These are phyloP conservation scores for Suillia variegata DNA, from an alignment of 2,888 invertebrate genomes.

Conservation along the genomic window DNA sequence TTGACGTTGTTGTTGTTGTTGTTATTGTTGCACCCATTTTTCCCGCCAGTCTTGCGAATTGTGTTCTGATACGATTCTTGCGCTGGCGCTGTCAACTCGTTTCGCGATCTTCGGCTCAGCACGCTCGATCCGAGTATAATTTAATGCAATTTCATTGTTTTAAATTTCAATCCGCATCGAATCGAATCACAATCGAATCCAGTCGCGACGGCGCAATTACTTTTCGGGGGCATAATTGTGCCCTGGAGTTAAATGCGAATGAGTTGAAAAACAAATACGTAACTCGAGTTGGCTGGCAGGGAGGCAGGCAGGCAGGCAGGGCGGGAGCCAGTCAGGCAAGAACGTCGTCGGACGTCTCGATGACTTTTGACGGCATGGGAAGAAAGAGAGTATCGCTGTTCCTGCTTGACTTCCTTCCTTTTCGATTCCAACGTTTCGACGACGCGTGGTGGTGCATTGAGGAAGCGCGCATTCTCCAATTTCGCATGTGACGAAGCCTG, in stretches of 20 bases:
- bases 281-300: neutral
- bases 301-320: no score
- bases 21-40: no score
- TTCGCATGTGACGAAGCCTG: no score
- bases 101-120: neutral
- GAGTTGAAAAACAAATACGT: neutral
- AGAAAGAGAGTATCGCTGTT: no score
- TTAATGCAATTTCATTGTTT: constrained; percentile 5
- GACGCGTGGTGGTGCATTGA: no score
- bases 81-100: neutral
- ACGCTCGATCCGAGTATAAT: constrained; percentile 3
- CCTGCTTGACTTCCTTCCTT: no score
- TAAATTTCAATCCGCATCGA: neutral
- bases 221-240: constrained; percentile 4
- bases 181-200: neutral
- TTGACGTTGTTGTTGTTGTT: neutral
- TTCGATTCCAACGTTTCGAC: no score
- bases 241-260: neutral
- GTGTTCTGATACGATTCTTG: neutral
- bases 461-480: no score
- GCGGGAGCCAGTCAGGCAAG: no score
- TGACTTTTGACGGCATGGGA: no score
- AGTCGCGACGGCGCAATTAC: neutral
- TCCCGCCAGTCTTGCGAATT: neutral
- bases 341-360: no score